Evolutionary conservation across 2,113 vertebrate species (phyloP), one percentile per base, ranked within the genome.

Genomic region (Limnothrissa miodon): DNA sequence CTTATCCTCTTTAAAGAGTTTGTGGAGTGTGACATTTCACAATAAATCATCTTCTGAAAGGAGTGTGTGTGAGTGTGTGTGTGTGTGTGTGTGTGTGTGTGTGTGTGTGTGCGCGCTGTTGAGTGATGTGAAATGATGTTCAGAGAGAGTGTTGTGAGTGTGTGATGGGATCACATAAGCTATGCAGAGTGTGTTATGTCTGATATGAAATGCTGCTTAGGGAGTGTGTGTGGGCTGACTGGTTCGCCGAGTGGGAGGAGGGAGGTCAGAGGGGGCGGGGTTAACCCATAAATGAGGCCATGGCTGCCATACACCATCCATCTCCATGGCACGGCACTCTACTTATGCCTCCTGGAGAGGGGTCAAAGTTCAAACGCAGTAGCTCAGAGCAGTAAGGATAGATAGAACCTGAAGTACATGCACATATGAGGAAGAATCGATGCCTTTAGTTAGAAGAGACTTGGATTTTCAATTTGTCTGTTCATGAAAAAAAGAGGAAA

Each of bases 231-330:
- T 1, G 45, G 79, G 25, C 25, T 25, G 45, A 39, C 48, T 42
- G 23, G 42, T 78, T 66, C 48, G 15, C 46, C 13, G 81, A 39
- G 56, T 56, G 81, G 45, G 62, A 80, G 33, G 42, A 45, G 21
- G 21, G 21, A 44, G 83, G 79, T 83, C 51, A 86, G 33, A 81
- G 42, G 17, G 74, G n/a, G 25, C 15, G 7, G 29, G 39, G 82
- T 39, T 82, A 80, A 66, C 86, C 79, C 78, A 85, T 85, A 11
- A 80, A 25, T 25, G 78, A 29, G 74, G 8, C 3, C 23, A 29
- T 17, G 66, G 11, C 29, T 29, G 66, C 66, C 25, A 13, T 17
- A 33, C 11, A 2, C 66, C 29, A 10, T 74, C 66, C 4, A 21
- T 74, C 66, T 74, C 29, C 15, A 17, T 13, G 13, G 25, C 11